phyloP scores from a whole-genome alignment of 2,888 invertebrate species.

The Papilio elwesi region DNA sequence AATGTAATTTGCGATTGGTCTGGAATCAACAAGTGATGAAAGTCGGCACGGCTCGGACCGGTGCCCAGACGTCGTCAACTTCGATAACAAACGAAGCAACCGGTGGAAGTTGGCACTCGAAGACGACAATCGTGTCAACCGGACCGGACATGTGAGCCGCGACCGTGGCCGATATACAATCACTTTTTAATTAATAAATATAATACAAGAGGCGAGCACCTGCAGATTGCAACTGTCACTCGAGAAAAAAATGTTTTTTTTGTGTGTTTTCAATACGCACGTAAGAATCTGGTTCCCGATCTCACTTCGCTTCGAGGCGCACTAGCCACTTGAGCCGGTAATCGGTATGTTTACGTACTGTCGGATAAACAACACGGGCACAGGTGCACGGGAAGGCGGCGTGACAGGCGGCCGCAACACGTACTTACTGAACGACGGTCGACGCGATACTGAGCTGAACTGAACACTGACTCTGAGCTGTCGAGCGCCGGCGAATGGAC shows the following conservation, averaged over 20 bases:
- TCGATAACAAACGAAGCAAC: slow-evolving; percentile 74
- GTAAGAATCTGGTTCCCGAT: slow-evolving; percentile 56
- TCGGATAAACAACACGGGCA: slow-evolving; percentile 67
- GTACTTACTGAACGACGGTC: slow-evolving; percentile 53
- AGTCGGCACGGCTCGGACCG: slow-evolving; percentile 49
- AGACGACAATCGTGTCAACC: slow-evolving; percentile 73
- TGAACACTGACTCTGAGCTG: slow-evolving; percentile 26
- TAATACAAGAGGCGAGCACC: slow-evolving; percentile 69
- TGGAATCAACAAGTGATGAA: slow-evolving; percentile 66
- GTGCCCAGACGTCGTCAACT: slow-evolving; percentile 49
- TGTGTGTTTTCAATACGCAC: slow-evolving; percentile 51
- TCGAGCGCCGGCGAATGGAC: slow-evolving; percentile 59
- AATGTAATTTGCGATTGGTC: not conserved
- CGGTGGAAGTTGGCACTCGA: slow-evolving; percentile 72
- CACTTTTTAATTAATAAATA: slow-evolving; percentile 78
- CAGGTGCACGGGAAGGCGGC: slow-evolving; percentile 64
- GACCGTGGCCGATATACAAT: slow-evolving; percentile 83
- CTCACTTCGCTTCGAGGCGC: slow-evolving; percentile 56
- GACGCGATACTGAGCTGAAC: slow-evolving; percentile 59
- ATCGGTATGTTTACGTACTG: slow-evolving; percentile 74
- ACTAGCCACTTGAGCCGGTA: slow-evolving; percentile 57
- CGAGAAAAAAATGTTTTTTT: slow-evolving; percentile 50
- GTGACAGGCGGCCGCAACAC: slow-evolving; percentile 46
- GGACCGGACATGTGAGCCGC: slow-evolving; percentile 82
- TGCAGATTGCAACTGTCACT: slow-evolving; percentile 78